Percentiles rank a stretch among this genome's conserved stretches.
phyloP scores from a whole-genome alignment of 2,797 vertebrate species.

The Eulemur rubriventer region DNA sequence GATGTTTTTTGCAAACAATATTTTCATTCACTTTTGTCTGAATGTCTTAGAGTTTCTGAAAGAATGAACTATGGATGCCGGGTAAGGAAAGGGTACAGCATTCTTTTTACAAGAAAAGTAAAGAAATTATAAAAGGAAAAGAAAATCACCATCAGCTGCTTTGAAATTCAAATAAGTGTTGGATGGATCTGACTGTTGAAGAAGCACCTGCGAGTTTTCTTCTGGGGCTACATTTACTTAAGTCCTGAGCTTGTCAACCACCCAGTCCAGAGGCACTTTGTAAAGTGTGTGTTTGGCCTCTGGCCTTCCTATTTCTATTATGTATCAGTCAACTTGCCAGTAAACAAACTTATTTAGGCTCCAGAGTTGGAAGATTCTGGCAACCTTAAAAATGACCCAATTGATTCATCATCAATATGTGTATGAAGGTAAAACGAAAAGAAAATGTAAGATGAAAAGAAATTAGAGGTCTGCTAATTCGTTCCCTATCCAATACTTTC shows the following conservation, averaged over 20 bases:
- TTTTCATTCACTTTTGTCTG: background rate
- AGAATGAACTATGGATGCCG: background rate
- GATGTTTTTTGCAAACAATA: background rate
- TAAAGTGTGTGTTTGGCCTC: background rate
- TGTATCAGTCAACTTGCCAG: background rate
- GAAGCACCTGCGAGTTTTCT: background rate
- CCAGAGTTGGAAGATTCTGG: background rate
- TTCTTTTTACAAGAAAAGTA: background rate
- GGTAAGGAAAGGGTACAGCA: background rate
- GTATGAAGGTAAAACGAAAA: conserved; percentile 8
- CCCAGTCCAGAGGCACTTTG: background rate
- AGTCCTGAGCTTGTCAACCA: background rate
- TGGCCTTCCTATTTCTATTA: background rate
- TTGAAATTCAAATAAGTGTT: background rate
- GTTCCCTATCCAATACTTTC: background rate
- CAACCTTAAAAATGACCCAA: conserved; percentile 27
- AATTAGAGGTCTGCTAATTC: conserved; percentile 4
- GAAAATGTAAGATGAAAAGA: background rate
- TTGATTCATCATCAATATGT: conserved; percentile 43
- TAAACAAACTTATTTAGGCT: background rate
- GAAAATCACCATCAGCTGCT: background rate
- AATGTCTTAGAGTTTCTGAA: background rate
- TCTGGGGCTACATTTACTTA: background rate
- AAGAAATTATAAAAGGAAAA: background rate
- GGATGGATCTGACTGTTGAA: background rate